Evolutionary conservation across 1,140 invertebrate genomes (phyloP), one percentile per base, ranked within the genome.

Genomic region (Aphelenchoides fujianensis): DNA sequence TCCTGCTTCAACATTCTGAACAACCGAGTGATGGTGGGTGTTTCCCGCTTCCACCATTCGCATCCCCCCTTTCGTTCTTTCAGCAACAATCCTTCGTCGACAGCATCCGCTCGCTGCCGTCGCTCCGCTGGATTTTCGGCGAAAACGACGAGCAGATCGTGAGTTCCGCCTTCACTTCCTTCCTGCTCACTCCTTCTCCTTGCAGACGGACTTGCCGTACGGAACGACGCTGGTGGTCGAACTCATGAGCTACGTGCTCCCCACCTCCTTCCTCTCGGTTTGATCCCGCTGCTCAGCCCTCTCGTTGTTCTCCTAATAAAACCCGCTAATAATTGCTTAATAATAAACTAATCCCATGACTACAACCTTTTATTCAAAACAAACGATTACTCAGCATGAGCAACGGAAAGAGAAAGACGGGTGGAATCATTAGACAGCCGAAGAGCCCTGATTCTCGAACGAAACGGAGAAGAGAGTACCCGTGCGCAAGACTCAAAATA

Each of bases 1-100:
- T 75, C 72, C 19, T 77, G 76, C 28, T 79, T 62, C 59, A 77
- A 54, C 35, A 64, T 77, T 23, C 37, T 71, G 23, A 36, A 57
- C 36, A 70, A 73, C 64, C 31, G 28, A 1, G 52, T 76, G 34
- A 68, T 77, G 30, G 34, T 71, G 28, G 66, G 48, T 23, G 31
- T 78, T n/a, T 74, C 63, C 27, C 41, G 68, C 53, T 59, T 76
- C 7, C 7, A 7, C 63, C 16, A 34, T 68, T 69, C n/a, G n/a
- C n/a, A n/a, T n/a, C n/a, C n/a, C n/a, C n/a, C n/a, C 19, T 19
- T 27, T 16, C 12, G n/a, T 19, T 71, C 68, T 28, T 27, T 28
- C 61, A 71, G 35, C 66, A 57, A 71, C 70, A 73, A 73, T 68
- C 69, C 31, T 32, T 69, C 16, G 31, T 70, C 52, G 23, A 69